Evolutionary conservation across 92 coral and sea anemone species (phyloP).

Genomic region (Paragorgia papillata): DNA sequence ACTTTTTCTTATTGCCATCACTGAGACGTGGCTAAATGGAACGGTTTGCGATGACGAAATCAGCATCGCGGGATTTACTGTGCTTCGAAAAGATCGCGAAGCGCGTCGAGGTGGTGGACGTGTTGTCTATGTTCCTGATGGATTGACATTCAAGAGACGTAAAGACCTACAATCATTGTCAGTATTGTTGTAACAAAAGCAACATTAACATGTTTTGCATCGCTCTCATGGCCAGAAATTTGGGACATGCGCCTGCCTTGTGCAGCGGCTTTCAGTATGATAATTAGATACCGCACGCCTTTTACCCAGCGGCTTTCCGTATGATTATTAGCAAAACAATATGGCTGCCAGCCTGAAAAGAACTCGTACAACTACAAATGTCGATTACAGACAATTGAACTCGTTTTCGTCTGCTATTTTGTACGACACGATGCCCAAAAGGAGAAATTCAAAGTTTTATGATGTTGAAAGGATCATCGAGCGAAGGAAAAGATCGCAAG

Average conservation of each 20-base stretch:
- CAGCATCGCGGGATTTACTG: constrained; percentile 29
- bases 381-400: no score
- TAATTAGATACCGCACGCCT: no score
- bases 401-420: constrained; percentile 38
- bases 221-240: no score
- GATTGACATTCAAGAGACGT: no score
- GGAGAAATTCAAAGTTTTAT: constrained; percentile 4
- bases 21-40: constrained; percentile 39
- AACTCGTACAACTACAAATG: background rate
- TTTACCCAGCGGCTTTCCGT: no score
- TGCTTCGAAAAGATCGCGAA: constrained; percentile 34
- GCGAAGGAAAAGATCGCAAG: constrained; percentile 31
- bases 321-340: background rate
- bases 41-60: constrained; percentile 35
- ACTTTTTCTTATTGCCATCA: constrained; percentile 27
- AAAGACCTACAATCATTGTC: no score
- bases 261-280: no score
- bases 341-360: background rate
- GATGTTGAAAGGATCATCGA: constrained; percentile 47
- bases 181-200: no score
- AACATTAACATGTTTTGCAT: no score
- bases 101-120: constrained; percentile 20
- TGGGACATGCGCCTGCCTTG: no score
- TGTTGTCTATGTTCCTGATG: no score
- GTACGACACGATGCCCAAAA: constrained; percentile 47